Evolutionary conservation across 2,888 invertebrate genomes (phyloP), one percentile per base, ranked within the genome.

Genomic region (Tinea semifulvella): DNA sequence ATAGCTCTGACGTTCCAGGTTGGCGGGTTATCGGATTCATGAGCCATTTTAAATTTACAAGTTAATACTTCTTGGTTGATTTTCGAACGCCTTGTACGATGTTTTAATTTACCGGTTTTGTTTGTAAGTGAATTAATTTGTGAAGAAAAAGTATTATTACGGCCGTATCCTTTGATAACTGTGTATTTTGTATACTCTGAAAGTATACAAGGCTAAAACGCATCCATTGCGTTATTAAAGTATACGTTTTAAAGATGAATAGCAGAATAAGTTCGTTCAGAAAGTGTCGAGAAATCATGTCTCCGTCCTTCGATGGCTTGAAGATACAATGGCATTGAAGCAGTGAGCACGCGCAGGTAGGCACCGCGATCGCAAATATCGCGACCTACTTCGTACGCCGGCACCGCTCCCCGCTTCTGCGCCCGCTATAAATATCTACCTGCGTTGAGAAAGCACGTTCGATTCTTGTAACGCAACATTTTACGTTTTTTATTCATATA

Each of bases 21-120:
- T 65, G 64, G 56, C 57, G 60, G 74, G 76, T 73, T 77, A 79
- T 76, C 74, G 56, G 54, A n/a, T n/a, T n/a, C n/a, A n/a, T n/a
- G n/a, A n/a, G n/a, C n/a, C n/a, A n/a, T n/a, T n/a, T n/a, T n/a
- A n/a, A n/a, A n/a, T n/a, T n/a, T n/a, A n/a, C n/a, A n/a, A n/a
- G n/a, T n/a, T n/a, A n/a, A n/a, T n/a, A n/a, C n/a, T n/a, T n/a
- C n/a, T n/a, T n/a, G n/a, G n/a, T n/a, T n/a, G n/a, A n/a, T n/a
- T n/a, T n/a, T n/a, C n/a, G n/a, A n/a, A n/a, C n/a, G n/a, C n/a
- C n/a, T n/a, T n/a, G n/a, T n/a, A n/a, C n/a, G n/a, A n/a, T n/a
- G n/a, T n/a, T n/a, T n/a, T n/a, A n/a, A n/a, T n/a, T n/a, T n/a
- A n/a, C n/a, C n/a, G n/a, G n/a, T n/a, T n/a, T n/a, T n/a, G n/a